Percentiles rank a stretch among this genome's conserved stretches.
Conservation (phyloP, 2,113 vertebrate genomes). For the Aldabrachelys gigantea region DNA sequence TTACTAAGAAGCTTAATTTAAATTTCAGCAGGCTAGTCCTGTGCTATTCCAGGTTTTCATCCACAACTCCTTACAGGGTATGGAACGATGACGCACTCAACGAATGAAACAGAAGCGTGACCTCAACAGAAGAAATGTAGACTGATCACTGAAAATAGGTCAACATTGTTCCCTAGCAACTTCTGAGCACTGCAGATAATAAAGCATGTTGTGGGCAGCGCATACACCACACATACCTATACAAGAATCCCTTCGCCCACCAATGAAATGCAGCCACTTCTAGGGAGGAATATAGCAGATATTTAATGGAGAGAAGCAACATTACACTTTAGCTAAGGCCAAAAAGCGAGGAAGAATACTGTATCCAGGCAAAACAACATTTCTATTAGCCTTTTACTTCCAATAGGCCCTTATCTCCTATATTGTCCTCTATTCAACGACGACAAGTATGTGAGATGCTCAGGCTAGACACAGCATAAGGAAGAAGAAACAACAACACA, state of each 20-base stretch:
- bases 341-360: background rate
- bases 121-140: background rate
- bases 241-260: background rate
- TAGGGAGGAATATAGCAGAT: background rate
- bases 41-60: constrained; percentile 1
- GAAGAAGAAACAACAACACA: background rate
- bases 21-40: background rate
- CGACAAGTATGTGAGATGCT: background rate
- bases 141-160: constrained; percentile 8
- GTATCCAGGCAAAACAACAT: background rate
- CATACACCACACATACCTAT: background rate
- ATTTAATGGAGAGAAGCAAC: background rate
- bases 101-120: background rate
- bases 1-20: background rate
- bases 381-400: background rate
- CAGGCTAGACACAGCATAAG: background rate
- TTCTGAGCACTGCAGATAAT: constrained; percentile 54
- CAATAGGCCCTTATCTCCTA: rapidly evolving
- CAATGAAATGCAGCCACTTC: background rate
- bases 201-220: constrained; percentile 44
- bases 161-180: constrained; percentile 68
- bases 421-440: background rate
- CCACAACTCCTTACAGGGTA: background rate
- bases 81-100: rapidly evolving
- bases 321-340: background rate